Percentiles rank a stretch among this genome's conserved stretches.
These are phyloP conservation scores for Apaloderma vittatum DNA, from an alignment of 2,113 vertebrate genomes.

Conservation along the genomic window DNA sequence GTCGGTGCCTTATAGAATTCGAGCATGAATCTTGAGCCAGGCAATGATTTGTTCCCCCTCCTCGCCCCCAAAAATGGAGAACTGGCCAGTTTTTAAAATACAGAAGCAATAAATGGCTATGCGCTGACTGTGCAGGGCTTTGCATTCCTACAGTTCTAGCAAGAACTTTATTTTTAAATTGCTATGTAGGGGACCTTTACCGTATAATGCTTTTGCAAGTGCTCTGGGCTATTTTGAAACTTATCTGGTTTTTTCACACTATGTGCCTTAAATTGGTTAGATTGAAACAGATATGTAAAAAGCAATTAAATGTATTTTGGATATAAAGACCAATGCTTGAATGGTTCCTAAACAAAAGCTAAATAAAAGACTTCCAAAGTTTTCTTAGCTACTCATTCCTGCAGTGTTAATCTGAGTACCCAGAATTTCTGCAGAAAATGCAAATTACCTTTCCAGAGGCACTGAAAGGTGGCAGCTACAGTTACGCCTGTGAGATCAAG, in stretches of 20 bases:
- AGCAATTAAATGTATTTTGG: not conserved
- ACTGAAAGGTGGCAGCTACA: not conserved
- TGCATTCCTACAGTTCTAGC: not conserved
- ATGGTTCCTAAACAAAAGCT: not conserved
- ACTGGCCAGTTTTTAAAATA: not conserved
- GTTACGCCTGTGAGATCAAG: fast-evolving
- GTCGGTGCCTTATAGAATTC: not conserved
- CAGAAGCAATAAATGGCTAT: not conserved
- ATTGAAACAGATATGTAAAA: not conserved
- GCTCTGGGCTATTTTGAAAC: not conserved
- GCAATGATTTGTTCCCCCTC: not conserved
- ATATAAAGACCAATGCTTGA: not conserved
- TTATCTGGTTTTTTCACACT: not conserved
- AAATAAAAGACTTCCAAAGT: not conserved
- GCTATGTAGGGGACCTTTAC: not conserved
- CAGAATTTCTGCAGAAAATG: not conserved
- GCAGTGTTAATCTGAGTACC: not conserved
- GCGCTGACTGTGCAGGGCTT: not conserved
- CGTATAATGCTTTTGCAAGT: not conserved
- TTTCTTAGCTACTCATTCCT: not conserved
- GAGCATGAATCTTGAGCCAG: not conserved
- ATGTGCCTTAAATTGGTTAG: not conserved
- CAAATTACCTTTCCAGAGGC: not conserved
- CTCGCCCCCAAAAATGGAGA: not conserved
- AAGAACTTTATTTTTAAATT: not conserved